Percentiles rank a stretch among this genome's conserved stretches.
phyloP scores from a whole-genome alignment of 1,140 invertebrate species.

The Rhopalosiphum maidis region DNA sequence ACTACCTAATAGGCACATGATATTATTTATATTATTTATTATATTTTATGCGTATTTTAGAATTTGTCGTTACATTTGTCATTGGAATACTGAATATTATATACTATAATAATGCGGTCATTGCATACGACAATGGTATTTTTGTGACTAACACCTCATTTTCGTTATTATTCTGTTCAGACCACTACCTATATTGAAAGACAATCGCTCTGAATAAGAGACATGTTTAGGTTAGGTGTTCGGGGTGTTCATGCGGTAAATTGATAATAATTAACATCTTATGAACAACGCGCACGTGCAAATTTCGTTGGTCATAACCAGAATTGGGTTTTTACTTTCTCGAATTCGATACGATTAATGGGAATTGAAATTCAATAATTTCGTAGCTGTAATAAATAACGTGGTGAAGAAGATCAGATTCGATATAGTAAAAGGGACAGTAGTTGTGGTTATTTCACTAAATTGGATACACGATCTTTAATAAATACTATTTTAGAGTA shows the following conservation, averaged over 20 bases:
- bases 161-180: background rate
- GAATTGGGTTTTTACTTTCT: background rate
- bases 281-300: background rate
- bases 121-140: background rate
- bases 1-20: too few relatives aligned
- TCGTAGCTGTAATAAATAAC: background rate
- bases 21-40: background rate
- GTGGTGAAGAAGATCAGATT: background rate
- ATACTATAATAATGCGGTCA: background rate
- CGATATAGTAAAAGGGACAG: too few relatives aligned
- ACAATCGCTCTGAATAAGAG: background rate
- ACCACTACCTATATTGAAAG: background rate
- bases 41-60: background rate
- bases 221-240: background rate
- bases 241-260: background rate
- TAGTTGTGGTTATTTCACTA: too few relatives aligned
- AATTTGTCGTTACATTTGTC: background rate
- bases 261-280: slow-evolving; percentile 9
- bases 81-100: background rate
- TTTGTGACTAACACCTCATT: background rate
- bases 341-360: background rate
- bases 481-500: background rate
- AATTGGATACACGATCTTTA: too few relatives aligned
- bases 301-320: background rate
- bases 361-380: background rate